Percentiles rank a stretch among this genome's conserved stretches.
These are phyloP conservation scores for Xanthorhoe spadicearia DNA, from an alignment of 2,888 invertebrate species.

Conservation along the genomic window DNA sequence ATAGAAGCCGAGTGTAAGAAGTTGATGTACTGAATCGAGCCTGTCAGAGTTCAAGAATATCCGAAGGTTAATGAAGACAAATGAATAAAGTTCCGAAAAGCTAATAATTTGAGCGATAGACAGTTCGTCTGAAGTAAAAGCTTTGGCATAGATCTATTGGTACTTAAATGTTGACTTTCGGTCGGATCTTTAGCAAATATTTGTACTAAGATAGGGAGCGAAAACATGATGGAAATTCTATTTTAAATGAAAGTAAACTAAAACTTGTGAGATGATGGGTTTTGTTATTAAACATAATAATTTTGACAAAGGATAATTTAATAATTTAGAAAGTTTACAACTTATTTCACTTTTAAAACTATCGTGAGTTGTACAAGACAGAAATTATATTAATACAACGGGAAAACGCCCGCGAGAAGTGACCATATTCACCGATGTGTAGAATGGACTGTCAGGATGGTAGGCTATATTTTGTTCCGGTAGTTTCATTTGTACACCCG, in stretches of 20 bases:
- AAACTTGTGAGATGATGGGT: background rate
- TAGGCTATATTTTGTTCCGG: no score
- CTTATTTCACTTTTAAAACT: no score
- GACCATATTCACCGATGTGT: no score
- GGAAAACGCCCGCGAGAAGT: no score
- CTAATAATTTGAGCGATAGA: slow-evolving; percentile 27
- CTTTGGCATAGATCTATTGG: slow-evolving; percentile 17
- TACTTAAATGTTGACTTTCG: slow-evolving; percentile 18
- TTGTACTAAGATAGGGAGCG: slow-evolving; percentile 1
- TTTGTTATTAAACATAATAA: background rate
- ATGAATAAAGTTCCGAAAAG: slow-evolving; percentile 35
- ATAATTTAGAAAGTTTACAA: no score
- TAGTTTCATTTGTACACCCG: no score
- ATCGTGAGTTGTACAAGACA: no score
- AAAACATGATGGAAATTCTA: background rate
- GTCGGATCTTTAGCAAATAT: slow-evolving; percentile 9
- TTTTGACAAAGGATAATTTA: no score
- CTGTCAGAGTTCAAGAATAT: slow-evolving; percentile 18
- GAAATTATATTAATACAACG: no score
- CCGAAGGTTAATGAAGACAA: slow-evolving; percentile 42
- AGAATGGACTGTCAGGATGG: no score
- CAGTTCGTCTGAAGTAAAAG: slow-evolving; percentile 15
- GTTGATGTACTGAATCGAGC: slow-evolving; percentile 10
- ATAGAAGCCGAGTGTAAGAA: no score
- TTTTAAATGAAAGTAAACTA: background rate